Evolutionary conservation across 2,888 invertebrate species (phyloP), one percentile per base, ranked within the genome.

Genomic region (Erebia aethiops): DNA sequence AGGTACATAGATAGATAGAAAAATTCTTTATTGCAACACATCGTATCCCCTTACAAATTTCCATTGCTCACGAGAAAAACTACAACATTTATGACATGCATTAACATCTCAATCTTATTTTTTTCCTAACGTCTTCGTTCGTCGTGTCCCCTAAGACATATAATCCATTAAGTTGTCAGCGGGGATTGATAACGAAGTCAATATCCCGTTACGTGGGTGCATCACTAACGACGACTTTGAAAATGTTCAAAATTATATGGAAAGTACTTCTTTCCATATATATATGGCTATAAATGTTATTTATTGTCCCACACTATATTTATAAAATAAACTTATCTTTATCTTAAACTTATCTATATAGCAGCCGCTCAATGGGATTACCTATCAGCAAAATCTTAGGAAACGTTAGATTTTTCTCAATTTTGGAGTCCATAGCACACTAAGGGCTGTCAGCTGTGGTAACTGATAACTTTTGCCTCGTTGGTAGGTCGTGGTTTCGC

Each of bases 131-230:
- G 49, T 74, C 71, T 68, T 71, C 46, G 13, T 46, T 43, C 46
- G 68, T 74, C 76, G 35, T 72, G 70, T 74, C 77, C 79, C 76
- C 70, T 71, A 73, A 76, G 76, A 77, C 68, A n/a, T 72, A 70
- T 72, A 77, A 76, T 92, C 91, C 91, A 91, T 92, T 92, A 92
- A 87, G 86, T 86, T 90, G 91, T 91, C 92, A 87, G 78, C 80
- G 81, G 85, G 89, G 91, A 92, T 91, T 91, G 91, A 92, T 91
- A 87, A 89, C 84, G 77, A 84, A 86, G 88, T 87, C 83, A 81
- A 82, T 82, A 84, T 89, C 86, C 82, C 79, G 81, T 89, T 87
- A 84, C 90, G 82, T 83, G 85, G 88, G 86, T 88, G 89, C 90
- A 90, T 87, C 81, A 21, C 69, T 75, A 75, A 74, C 74, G 67